Base-by-base conservation (phyloP, 2,113 vertebrate species). In the Sarotherodon lohbergeri region DNA sequence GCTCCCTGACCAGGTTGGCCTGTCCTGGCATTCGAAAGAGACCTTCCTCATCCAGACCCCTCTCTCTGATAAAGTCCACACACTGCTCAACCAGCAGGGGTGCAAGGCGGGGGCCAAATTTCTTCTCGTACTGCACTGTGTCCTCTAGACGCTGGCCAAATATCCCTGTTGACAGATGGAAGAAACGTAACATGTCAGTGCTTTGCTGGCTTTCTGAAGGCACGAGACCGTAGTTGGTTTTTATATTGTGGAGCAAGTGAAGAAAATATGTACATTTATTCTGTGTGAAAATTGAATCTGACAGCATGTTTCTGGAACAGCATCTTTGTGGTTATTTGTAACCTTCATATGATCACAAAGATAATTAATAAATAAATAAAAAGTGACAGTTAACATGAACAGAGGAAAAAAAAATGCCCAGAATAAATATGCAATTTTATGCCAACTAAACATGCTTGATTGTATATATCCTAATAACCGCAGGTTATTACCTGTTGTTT, bases 21-120 rank as follows among this genome's bases (percentile, higher is more conserved):
- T 99, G 98, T 12, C 98, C 98, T 0, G 98, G 98, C 97, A 98
- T 97, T 46, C 98, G 96, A 79, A 99, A 99, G 14, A 99, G 97
- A 2, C 98, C 98, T 91, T 99, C 98, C 91, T 99, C 98, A 2
- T 97, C 95, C 54, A 99, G 96, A 4, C 98, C 98, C 2, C 94
- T 90, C 61, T 98, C 97, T 56, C 98, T 96, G 92, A 99, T 98
- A 95, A 99, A 99, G 92, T 98, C 98, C 96, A 98, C 98, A 34
- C 98, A 99, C 94, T 98, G 98, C 83, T 99, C 98, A 92, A 99
- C 98, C 94, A 99, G 95, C 68, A 99, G 95, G 0, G 98, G 98
- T 2, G 97, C 98, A 91, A 97, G 91, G n/a, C 97, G 97, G 43
- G 95, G 96, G 5, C 98, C 98, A 27, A 97, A 98, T 94, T 97